Evolutionary conservation across 2,113 vertebrate species (phyloP), one percentile per base, ranked within the genome.

Genomic region (Serilophus lunatus): DNA sequence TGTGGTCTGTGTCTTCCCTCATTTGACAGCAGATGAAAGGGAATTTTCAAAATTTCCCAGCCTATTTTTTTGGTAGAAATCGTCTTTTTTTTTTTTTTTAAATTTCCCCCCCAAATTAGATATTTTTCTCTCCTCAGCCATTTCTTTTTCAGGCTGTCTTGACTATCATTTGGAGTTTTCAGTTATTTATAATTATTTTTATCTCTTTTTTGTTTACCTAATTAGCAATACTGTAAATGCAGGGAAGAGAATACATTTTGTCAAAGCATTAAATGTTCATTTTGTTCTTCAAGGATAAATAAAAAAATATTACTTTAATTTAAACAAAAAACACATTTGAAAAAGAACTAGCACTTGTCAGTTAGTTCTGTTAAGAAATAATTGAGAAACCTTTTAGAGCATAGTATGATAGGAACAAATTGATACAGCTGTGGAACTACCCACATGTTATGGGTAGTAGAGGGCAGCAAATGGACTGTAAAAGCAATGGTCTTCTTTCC

Each of bases 41-140:
- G 7, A 74, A 53, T 81, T 64, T 86, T 74, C 42, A 53, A 26
- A 33, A 16, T 26, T 54, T 69, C 8, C 6, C 47, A 50, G n/a
- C 4, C 25, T 53, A 7, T 75, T 71, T 87, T n/a, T 82, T 50
- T 23, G 18, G 8, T 42, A 71, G 44, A 66, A 75, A 13, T 0
- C 3, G 14, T 28, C 2, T 12, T 5, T 29, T 54, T 12, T 9
- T 13, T 33, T n/a, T n/a, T n/a, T n/a, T n/a, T n/a, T n/a, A n/a
- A n/a, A n/a, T n/a, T n/a, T 7, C 0, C 2, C 1, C 3, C 3
- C 13, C 22, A 74, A 44, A 70, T 33, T 20, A 9, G 15, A 57
- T 61, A 44, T 6, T 47, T 59, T 33, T 54, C 47, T 26, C 14
- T 5, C 0, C 40, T 49, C 12, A 49, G 3, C 4, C 3, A 59